Evolutionary conservation across 2,113 vertebrate genomes (phyloP).

Genomic region (Bolborhynchus lineola): DNA sequence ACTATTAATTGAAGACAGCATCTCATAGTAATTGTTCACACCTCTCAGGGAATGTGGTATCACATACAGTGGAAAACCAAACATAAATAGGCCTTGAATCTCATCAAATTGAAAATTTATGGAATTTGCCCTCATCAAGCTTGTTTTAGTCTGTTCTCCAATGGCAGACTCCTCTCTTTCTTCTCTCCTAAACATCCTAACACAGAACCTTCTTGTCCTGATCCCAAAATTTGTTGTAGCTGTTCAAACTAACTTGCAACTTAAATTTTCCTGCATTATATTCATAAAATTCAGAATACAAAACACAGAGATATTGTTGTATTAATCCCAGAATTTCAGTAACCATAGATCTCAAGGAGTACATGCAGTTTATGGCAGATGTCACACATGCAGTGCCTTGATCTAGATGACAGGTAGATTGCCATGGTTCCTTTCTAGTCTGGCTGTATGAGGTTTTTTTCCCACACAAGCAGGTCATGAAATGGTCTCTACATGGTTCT

Average conservation of each 20-base stretch:
- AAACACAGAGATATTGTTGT: neutral
- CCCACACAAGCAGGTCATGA: neutral
- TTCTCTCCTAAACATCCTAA: neutral
- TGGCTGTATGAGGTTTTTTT: neutral
- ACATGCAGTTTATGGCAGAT: neutral
- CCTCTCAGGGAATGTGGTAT: neutral
- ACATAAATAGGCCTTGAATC: neutral
- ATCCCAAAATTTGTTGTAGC: fast-evolving
- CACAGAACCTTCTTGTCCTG: neutral
- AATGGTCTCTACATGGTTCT: fast-evolving
- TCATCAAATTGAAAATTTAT: neutral
- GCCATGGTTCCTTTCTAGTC: neutral
- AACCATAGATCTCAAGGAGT: neutral
- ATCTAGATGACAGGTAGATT: neutral
- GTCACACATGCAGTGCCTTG: neutral
- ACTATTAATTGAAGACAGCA: neutral
- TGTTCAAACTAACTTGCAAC: neutral
- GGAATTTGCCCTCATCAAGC: neutral
- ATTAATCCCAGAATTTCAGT: neutral
- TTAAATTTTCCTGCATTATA: neutral
- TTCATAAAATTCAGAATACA: neutral
- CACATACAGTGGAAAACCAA: neutral
- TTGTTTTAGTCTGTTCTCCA: neutral
- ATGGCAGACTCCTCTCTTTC: neutral
- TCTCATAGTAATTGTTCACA: neutral